phyloP scores from a whole-genome alignment of 2,888 invertebrate genomes.

The Dichetophora obliterata region DNA sequence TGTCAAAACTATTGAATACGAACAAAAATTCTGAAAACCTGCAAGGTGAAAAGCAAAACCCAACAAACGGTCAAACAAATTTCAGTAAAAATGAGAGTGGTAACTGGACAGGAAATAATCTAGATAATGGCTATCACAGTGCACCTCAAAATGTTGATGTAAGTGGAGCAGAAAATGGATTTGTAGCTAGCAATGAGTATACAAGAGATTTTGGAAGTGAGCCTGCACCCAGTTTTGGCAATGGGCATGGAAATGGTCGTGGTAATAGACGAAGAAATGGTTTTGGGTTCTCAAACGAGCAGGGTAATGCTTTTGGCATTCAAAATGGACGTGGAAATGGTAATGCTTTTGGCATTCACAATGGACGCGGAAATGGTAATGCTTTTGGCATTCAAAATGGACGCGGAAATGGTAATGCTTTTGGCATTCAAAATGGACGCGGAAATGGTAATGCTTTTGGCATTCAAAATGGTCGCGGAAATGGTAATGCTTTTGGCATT shows the following conservation, averaged over 20 bases:
- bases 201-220: neutral
- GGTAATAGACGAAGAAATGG: too few species aligned
- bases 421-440: neutral
- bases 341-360: too few species aligned
- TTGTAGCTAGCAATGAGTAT: neutral
- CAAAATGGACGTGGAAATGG: too few species aligned
- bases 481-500: too few species aligned
- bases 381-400: neutral
- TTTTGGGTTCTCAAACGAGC: too few species aligned
- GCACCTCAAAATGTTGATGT: neutral
- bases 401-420: neutral
- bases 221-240: neutral
- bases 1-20: constrained; percentile 44
- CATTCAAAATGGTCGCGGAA: too few species aligned
- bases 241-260: neutral
- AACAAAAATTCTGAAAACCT: neutral
- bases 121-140: neutral
- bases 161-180: neutral
- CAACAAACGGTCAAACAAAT: neutral
- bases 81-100: neutral
- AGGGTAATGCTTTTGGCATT: too few species aligned
- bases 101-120: neutral
- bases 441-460: too few species aligned
- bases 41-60: neutral
- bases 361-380: neutral